A percentile compares a stretch with the other conserved stretches of the same genome.
Evolutionary conservation across 2,797 vertebrate genomes (phyloP).

Genomic region (Diceros bicornis): DNA sequence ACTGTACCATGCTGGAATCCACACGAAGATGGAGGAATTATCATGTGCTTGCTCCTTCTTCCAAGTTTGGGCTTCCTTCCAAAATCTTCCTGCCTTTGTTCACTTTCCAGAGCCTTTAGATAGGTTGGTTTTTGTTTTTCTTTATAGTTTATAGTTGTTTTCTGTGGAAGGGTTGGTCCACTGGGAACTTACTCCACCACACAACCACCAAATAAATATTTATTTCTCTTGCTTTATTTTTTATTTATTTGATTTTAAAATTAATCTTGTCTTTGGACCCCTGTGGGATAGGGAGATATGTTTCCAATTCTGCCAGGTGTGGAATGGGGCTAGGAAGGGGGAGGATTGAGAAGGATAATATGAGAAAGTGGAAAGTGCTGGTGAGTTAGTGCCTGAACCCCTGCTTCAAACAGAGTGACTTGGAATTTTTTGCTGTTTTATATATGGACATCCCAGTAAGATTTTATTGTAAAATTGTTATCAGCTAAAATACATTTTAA

Average conservation of each 20-base stretch:
- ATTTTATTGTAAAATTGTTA: neutral
- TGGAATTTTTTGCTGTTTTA: neutral
- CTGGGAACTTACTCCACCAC: neutral
- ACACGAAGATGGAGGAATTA: fast-evolving
- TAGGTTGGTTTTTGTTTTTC: neutral
- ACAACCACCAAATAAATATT: neutral
- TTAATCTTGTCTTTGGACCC: neutral
- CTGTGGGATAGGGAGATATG: neutral
- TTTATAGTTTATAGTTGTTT: neutral
- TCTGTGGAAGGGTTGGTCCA: neutral
- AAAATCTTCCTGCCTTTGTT: neutral
- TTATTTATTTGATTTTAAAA: neutral
- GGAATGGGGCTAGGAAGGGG: neutral
- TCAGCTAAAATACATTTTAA: neutral
- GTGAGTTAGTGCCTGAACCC: neutral
- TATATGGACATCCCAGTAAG: neutral
- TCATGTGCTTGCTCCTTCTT: too few relatives aligned
- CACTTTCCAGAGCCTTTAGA: neutral
- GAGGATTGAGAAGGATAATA: neutral
- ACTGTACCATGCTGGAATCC: neutral
- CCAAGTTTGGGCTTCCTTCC: too few relatives aligned
- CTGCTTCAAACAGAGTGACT: neutral
- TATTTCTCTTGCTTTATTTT: neutral
- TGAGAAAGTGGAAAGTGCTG: neutral
- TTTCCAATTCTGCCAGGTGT: neutral